These are phyloP conservation scores for Crossaster papposus DNA, from an alignment of 53 echinoderm and acorn worm species.

Conservation along the genomic window DNA sequence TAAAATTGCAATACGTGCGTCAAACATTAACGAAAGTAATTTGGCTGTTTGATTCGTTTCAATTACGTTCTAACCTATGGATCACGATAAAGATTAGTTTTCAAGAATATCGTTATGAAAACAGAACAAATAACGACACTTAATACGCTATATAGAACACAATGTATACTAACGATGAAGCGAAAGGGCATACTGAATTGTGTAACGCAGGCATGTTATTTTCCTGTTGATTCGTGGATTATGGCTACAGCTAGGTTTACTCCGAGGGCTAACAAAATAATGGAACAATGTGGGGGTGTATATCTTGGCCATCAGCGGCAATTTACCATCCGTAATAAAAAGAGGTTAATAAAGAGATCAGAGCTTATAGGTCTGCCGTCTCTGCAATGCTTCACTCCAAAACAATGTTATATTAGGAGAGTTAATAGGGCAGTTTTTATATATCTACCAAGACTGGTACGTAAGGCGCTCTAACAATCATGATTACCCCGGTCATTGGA, in stretches of 20 bases:
- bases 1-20: not conserved
- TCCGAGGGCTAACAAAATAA: too few relatives aligned
- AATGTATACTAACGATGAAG: not conserved
- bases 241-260: too few relatives aligned
- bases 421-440: too few relatives aligned
- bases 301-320: not conserved
- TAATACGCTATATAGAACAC: not conserved
- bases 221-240: too few relatives aligned
- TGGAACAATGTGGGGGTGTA: not conserved
- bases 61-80: not conserved
- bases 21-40: not conserved
- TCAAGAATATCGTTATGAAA: not conserved
- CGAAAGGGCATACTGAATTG: not conserved
- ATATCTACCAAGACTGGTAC: too few relatives aligned
- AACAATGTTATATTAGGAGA: too few relatives aligned
- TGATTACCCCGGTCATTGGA: too few relatives aligned
- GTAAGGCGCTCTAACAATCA: too few relatives aligned
- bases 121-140: not conserved
- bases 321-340: not conserved
- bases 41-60: not conserved
- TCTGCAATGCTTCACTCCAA: too few relatives aligned
- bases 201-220: too few relatives aligned
- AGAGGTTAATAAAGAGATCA: not conserved
- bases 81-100: not conserved
- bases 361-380: too few relatives aligned